Conservation (phyloP, 2,113 vertebrate species). For the Scomber japonicus region DNA sequence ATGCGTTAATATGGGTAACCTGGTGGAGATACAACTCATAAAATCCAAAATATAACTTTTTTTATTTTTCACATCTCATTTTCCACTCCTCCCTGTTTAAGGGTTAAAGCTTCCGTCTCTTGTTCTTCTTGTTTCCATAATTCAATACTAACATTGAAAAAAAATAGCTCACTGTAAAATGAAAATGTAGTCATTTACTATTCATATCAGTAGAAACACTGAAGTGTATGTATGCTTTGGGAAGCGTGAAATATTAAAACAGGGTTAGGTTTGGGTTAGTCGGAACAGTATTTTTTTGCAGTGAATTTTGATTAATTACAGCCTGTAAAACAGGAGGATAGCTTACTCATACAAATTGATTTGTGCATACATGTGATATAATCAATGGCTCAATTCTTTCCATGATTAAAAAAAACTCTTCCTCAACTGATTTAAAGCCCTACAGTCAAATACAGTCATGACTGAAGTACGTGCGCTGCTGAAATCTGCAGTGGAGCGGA, state of each 20-base stretch:
- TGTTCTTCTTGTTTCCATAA: not conserved
- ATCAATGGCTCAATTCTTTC: not conserved
- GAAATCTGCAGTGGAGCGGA: not conserved
- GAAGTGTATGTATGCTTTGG: not conserved
- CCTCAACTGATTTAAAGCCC: not conserved
- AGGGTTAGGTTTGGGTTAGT: too few relatives aligned
- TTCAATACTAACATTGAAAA: not conserved
- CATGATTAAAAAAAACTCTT: not conserved
- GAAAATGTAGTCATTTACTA: not conserved
- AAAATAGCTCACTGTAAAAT: not conserved
- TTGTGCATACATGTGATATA: not conserved
- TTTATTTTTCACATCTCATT: too few relatives aligned
- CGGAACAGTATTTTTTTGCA: too few relatives aligned
- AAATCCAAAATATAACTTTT: too few relatives aligned
- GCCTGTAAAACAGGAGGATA: not conserved
- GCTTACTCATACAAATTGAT: not conserved
- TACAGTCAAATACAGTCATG: not conserved
- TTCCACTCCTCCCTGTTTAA: too few relatives aligned
- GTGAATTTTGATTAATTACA: too few relatives aligned
- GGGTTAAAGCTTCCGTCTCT: not conserved
- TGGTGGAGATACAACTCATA: too few relatives aligned
- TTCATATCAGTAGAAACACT: not conserved
- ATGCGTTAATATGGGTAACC: too few relatives aligned
- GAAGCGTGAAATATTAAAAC: not conserved
- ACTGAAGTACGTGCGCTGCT: not conserved